phyloP scores from a whole-genome alignment of 2,797 vertebrate genomes.

The Cygnus olor region DNA sequence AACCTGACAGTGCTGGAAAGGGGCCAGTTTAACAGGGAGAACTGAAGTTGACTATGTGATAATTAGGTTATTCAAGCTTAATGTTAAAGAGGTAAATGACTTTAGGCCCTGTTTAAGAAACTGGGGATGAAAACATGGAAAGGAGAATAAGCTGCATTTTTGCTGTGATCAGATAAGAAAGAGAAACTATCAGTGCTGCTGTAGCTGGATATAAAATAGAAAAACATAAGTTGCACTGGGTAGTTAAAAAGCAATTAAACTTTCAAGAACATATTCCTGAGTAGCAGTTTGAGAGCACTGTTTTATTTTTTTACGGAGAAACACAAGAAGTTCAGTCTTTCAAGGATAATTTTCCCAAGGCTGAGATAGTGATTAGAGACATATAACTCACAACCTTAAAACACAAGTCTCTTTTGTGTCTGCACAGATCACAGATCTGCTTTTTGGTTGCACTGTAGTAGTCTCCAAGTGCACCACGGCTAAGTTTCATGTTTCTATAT shows the following conservation, averaged over 20 bases:
- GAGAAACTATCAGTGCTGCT: conserved; percentile 2
- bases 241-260: conserved; percentile 40
- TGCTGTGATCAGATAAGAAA: conserved; percentile 44
- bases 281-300: not conserved
- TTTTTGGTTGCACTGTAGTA: not conserved
- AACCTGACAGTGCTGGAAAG: conserved; percentile 10
- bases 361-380: not conserved
- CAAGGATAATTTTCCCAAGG: not conserved
- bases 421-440: not conserved
- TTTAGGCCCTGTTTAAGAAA: conserved; percentile 38
- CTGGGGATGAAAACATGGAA: conserved; percentile 34
- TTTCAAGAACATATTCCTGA: not conserved
- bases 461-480: not conserved
- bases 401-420: not conserved
- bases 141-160: conserved; percentile 8
- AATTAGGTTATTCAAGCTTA: too few relatives aligned
- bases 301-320: not conserved
- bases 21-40: not conserved
- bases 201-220: not conserved
- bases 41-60: not conserved
- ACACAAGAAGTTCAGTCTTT: not conserved
- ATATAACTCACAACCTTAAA: not conserved
- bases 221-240: not conserved
- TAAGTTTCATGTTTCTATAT: not conserved
- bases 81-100: conserved; percentile 32